These are phyloP conservation scores for Calephelis virginiensis DNA, from an alignment of 1,140 invertebrate species.

Conservation along the genomic window DNA sequence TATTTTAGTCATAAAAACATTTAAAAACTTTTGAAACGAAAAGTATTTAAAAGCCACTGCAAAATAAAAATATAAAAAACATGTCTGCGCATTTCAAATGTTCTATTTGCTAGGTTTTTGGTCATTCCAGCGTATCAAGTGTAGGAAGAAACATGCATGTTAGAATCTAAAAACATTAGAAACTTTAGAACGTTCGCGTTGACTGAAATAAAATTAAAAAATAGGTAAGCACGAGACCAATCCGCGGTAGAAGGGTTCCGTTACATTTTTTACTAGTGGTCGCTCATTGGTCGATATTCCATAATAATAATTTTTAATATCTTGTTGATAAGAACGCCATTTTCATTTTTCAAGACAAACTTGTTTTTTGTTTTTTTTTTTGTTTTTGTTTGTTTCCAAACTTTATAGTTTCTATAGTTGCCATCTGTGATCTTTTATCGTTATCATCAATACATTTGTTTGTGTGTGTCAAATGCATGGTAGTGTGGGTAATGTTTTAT, in stretches of 20 bases:
- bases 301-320: no score
- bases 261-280: no score
- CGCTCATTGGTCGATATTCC: no score
- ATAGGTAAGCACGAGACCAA: background rate
- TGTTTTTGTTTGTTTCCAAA: no score
- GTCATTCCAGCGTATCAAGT: background rate
- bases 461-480: no score
- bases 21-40: background rate
- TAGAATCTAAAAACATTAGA: constrained; percentile 13
- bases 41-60: background rate
- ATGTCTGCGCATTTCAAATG: background rate
- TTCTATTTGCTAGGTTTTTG: constrained; percentile 4
- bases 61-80: background rate
- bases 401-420: no score
- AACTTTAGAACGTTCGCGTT: background rate
- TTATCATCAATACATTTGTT: no score
- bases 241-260: background rate
- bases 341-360: no score
- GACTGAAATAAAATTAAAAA: constrained; percentile 3
- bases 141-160: background rate
- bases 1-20: background rate
- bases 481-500: no score
- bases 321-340: no score
- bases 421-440: no score
- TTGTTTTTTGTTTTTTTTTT: no score